These are phyloP conservation scores for Porites lutea DNA, from an alignment of 64 coral and sea anemone genomes.

Conservation along the genomic window DNA sequence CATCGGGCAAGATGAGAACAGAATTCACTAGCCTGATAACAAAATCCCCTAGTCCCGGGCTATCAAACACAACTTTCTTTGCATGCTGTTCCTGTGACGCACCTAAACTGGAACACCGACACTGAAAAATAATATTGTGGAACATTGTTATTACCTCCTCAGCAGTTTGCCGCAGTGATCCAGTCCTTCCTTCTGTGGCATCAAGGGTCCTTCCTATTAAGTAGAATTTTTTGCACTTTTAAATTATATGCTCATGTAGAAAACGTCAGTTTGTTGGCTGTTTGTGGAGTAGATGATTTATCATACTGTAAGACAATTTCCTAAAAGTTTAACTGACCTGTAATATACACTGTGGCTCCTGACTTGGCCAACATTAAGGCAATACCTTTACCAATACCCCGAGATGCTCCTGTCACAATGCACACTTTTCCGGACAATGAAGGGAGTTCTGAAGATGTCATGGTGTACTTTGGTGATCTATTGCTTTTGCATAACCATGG, in stretches of 20 bases:
- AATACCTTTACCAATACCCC: conserved; percentile 91
- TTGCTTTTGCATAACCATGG: too few relatives aligned
- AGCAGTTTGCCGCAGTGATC: background rate
- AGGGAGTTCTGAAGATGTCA: conserved; percentile 69
- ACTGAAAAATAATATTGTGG: too few relatives aligned
- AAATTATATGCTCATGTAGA: too few relatives aligned
- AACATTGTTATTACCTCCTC: background rate
- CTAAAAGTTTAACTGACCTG: conserved; percentile 37
- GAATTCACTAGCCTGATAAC: too few relatives aligned
- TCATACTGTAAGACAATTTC: background rate
- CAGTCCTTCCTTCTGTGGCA: background rate
- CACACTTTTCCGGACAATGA: conserved; percentile 78
- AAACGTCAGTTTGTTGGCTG: too few relatives aligned
- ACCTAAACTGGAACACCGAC: too few relatives aligned
- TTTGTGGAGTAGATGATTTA: too few relatives aligned
- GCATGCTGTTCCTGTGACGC: too few relatives aligned
- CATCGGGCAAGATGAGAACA: too few relatives aligned
- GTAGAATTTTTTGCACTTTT: too few relatives aligned
- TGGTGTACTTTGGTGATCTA: background rate
- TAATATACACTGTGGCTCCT: conserved; percentile 91
- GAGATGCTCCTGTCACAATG: conserved; percentile 88
- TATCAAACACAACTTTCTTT: too few relatives aligned
- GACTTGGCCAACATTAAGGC: conserved; percentile 86
- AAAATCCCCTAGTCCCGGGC: too few relatives aligned
- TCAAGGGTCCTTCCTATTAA: background rate